Conservation (phyloP, 1,140 invertebrate genomes). For the Macrosteles quadrilineatus region DNA sequence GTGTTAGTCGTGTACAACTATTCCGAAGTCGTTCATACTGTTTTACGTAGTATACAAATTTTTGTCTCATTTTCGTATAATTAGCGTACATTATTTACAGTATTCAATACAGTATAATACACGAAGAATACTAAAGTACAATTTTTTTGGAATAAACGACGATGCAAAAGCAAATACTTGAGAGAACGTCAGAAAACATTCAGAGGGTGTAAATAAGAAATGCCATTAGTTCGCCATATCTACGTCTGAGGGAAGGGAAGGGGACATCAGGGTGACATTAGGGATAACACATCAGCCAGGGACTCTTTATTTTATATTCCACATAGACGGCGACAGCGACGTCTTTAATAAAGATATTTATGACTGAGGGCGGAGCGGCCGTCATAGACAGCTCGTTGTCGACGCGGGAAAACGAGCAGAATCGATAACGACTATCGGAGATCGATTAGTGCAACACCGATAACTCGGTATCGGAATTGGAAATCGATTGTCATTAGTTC, state of each 20-base stretch:
- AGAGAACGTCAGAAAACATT: background rate
- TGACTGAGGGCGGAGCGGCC: background rate
- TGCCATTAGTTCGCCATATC: constrained; percentile 2
- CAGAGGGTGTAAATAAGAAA: background rate
- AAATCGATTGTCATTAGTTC: too few relatives aligned
- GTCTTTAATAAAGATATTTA: background rate
- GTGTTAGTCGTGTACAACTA: too few relatives aligned
- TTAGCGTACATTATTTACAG: too few relatives aligned
- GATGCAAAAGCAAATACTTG: too few relatives aligned
- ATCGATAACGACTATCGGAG: constrained; percentile 9
- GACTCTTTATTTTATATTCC: background rate
- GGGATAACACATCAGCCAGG: constrained; percentile 4
- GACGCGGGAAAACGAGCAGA: too few relatives aligned
- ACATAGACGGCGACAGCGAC: too few relatives aligned
- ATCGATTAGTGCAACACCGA: constrained; percentile 1
- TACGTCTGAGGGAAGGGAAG: constrained; percentile 3
- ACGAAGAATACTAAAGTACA: too few relatives aligned
- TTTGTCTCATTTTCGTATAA: too few relatives aligned
- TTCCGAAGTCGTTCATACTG: too few relatives aligned
- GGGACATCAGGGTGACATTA: constrained; percentile 10
- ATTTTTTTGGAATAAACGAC: too few relatives aligned
- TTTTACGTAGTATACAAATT: too few relatives aligned
- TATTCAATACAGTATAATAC: too few relatives aligned
- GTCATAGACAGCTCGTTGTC: background rate
- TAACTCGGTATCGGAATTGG: background rate